Evolutionary conservation across 2,797 vertebrate genomes (phyloP).

Genomic region (Lepidocolaptes lacrymiger): DNA sequence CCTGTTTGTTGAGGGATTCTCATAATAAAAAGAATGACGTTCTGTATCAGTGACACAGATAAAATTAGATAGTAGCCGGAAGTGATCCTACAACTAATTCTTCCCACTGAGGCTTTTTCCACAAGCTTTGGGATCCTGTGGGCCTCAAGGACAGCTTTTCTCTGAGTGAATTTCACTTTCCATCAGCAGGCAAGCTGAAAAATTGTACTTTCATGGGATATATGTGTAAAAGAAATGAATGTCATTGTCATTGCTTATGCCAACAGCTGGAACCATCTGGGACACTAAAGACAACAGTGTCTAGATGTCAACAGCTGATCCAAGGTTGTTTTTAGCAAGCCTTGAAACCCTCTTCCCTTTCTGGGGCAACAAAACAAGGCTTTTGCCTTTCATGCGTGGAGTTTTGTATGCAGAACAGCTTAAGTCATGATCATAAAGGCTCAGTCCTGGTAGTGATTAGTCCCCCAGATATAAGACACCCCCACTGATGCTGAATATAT

Average conservation of each 20-base stretch:
- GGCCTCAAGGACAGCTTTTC: slow-evolving; percentile 18
- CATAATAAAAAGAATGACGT: slow-evolving; percentile 48
- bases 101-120: not conserved
- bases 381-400: not conserved
- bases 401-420: not conserved
- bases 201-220: not conserved
- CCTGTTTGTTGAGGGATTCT: slow-evolving; percentile 46
- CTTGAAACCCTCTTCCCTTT: slow-evolving; percentile 30
- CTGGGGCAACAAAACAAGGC: not conserved
- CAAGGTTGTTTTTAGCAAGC: slow-evolving; percentile 23
- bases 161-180: slow-evolving; percentile 16
- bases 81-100: not conserved
- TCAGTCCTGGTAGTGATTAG: not conserved
- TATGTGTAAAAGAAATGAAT: slow-evolving; percentile 29
- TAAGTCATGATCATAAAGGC: not conserved
- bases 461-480: not conserved
- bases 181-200: slow-evolving; percentile 28
- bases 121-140: not conserved
- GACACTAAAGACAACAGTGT: slow-evolving; percentile 7
- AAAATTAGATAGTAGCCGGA: slow-evolving; percentile 41
- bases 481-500: not conserved
- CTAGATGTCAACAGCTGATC: slow-evolving; percentile 3
- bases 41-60: not conserved
- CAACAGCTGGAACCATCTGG: slow-evolving; percentile 41
- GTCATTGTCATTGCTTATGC: slow-evolving; percentile 21